Conservation (phyloP, 2,888 invertebrate genomes). For the Parnassius glacialis region DNA sequence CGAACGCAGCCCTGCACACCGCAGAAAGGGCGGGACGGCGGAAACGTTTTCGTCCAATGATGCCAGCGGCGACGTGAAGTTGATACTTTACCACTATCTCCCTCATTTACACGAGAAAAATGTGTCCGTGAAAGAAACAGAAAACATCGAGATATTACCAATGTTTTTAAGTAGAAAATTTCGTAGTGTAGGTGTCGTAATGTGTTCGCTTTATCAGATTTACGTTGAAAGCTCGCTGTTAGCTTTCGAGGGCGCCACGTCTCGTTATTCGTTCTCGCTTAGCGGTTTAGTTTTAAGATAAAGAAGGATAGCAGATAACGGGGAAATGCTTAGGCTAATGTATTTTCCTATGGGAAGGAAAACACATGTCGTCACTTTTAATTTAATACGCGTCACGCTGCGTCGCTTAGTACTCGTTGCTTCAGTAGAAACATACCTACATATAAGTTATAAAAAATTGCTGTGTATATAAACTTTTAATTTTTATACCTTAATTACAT, state of each 20-base stretch:
- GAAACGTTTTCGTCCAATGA: constrained; percentile 73
- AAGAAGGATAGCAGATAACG: constrained; percentile 49
- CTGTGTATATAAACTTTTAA: no score
- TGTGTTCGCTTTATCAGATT: constrained; percentile 78
- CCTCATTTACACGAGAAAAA: constrained; percentile 35
- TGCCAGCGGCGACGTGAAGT: constrained; percentile 39
- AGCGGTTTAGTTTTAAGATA: constrained; percentile 31
- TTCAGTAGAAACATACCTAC: constrained; percentile 22
- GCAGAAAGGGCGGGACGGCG: constrained; percentile 65
- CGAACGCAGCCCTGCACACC: constrained; percentile 67
- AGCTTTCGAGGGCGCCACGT: constrained; percentile 69
- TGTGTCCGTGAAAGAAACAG: constrained; percentile 40
- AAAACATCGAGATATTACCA: constrained; percentile 43
- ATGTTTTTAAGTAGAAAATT: constrained; percentile 60
- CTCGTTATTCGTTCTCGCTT: constrained; percentile 46
- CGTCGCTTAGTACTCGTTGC: constrained; percentile 45
- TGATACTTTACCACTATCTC: constrained; percentile 43
- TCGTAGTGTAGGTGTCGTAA: constrained; percentile 75
- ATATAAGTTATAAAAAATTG: no score
- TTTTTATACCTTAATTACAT: no score
- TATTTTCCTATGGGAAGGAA: constrained; percentile 80
- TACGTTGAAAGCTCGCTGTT: constrained; percentile 78
- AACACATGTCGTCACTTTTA: constrained; percentile 80
- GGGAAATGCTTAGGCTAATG: constrained; percentile 78
- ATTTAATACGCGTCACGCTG: constrained; percentile 80